These are phyloP conservation scores for Stictonetta naevosa DNA, from an alignment of 2,113 vertebrate genomes.

Conservation along the genomic window DNA sequence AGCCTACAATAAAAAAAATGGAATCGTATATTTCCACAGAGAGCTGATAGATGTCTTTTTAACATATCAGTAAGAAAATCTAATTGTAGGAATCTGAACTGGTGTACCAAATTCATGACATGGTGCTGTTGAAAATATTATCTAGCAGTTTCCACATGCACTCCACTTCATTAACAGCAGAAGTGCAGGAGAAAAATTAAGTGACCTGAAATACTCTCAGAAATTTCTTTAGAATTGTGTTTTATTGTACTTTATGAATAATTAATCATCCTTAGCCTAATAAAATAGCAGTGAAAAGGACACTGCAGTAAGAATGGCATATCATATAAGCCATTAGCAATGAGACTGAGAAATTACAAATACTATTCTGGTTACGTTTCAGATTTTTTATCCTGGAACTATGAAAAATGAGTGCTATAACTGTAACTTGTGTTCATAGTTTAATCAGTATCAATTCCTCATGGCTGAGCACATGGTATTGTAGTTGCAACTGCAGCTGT, in stretches of 20 bases:
- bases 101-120: not conserved
- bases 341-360: not conserved
- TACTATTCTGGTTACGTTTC: not conserved
- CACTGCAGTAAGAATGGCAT: not conserved
- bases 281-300: not conserved
- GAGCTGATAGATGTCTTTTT: not conserved
- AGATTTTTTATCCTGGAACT: not conserved
- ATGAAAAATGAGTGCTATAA: constrained; percentile 36
- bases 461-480: not conserved
- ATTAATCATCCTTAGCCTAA: not conserved
- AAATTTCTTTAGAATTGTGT: not conserved
- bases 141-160: not conserved
- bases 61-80: not conserved
- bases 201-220: not conserved
- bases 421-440: not conserved
- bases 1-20: not conserved
- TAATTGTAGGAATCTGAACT: not conserved
- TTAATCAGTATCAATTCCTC: not conserved
- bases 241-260: not conserved
- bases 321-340: not conserved
- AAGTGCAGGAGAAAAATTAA: not conserved
- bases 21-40: not conserved
- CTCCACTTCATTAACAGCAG: not conserved
- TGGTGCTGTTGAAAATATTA: not conserved
- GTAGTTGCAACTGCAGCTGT: constrained; percentile 30